Evolutionary conservation across 1,140 invertebrate genomes (phyloP).

Genomic region (Gonioctena quinquepunctata): DNA sequence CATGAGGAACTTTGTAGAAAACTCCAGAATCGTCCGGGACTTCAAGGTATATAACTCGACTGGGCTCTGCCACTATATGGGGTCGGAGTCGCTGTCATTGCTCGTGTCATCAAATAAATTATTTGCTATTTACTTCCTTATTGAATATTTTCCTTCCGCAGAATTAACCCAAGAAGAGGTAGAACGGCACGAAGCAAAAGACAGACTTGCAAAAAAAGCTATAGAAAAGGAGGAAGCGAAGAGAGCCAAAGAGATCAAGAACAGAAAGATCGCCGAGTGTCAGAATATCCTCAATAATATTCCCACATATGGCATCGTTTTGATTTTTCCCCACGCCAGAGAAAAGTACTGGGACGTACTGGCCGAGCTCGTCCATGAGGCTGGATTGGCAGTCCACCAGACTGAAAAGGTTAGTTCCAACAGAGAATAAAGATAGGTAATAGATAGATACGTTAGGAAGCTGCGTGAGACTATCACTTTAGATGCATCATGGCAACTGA

Average conservation of each 20-base stretch:
- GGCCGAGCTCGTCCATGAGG: constrained; percentile 42
- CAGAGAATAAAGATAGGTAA: not conserved
- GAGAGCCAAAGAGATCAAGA: constrained; percentile 47
- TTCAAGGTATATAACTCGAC: too few species aligned
- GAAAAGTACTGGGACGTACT: constrained; percentile 41
- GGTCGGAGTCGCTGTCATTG: too few species aligned
- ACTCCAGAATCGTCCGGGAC: too few species aligned
- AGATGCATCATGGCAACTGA: too few species aligned
- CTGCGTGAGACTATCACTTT: too few species aligned
- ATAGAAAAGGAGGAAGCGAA: constrained; percentile 49
- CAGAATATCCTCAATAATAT: constrained; percentile 56
- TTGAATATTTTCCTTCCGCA: too few species aligned
- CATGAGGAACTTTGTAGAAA: too few species aligned
- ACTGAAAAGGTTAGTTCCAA: constrained; percentile 37
- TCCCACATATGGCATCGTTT: constrained; percentile 51
- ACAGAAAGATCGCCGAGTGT: constrained; percentile 55
- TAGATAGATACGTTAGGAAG: too few species aligned
- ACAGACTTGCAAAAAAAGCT: constrained; percentile 25
- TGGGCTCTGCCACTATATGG: too few species aligned
- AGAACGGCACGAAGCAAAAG: constrained; percentile 47
- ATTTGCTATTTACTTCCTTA: too few species aligned
- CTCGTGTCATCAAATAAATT: too few species aligned
- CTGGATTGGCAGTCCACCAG: constrained; percentile 33
- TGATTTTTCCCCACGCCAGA: constrained; percentile 45
- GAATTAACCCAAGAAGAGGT: constrained; percentile 58